Evolutionary conservation across 1,140 invertebrate species (phyloP).

Genomic region (Lamellibrachia luymesi): DNA sequence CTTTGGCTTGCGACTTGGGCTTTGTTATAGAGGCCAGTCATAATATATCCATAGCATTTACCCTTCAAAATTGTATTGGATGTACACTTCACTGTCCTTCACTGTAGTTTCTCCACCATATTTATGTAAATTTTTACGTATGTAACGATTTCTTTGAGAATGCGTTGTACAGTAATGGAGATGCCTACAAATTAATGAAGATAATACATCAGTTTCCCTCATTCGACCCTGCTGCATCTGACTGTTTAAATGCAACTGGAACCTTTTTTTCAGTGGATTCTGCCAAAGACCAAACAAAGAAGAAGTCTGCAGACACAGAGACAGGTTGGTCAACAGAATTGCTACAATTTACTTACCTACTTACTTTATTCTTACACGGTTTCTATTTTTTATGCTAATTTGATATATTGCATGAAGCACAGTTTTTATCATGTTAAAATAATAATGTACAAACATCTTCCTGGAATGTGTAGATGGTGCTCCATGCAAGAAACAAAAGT

Average conservation of each 20-base stretch:
- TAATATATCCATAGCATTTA: no score
- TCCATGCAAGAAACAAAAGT: background rate
- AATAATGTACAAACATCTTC: background rate
- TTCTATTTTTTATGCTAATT: background rate
- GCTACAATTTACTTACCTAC: background rate
- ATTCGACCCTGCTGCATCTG: background rate
- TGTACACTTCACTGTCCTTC: no score
- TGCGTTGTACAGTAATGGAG: no score
- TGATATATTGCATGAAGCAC: background rate
- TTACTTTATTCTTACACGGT: background rate
- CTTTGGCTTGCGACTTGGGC: no score
- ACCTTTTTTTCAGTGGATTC: background rate
- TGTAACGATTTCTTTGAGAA: no score
- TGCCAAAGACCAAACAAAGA: background rate
- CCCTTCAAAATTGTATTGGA: no score
- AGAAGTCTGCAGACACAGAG: background rate
- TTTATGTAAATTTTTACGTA: no score
- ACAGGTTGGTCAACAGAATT: background rate
- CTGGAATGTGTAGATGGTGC: background rate
- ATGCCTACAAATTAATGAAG: no score
- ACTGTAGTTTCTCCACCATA: no score
- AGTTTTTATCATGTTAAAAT: background rate
- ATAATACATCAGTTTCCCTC: no score
- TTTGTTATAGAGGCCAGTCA: no score
- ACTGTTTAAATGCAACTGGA: background rate